A percentile compares a stretch with the other conserved stretches of the same genome.
phyloP scores from a whole-genome alignment of 2,113 vertebrate species.

The Macrotis lagotis region DNA sequence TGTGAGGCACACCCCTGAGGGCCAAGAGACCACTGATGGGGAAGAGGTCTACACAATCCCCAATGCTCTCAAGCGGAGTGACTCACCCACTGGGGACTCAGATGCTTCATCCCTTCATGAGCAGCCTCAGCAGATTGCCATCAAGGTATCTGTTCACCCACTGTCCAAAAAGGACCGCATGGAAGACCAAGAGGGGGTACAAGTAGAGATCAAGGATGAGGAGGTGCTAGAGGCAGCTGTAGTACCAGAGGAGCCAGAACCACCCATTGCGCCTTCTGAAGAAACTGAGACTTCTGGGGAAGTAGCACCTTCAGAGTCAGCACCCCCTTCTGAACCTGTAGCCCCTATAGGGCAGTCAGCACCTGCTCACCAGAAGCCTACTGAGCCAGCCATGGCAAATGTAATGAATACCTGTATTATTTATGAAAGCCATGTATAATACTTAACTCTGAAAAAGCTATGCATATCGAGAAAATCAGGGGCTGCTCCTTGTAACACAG shows the following conservation, averaged over 20 bases:
- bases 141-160: slow-evolving; percentile 95
- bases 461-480: slow-evolving; percentile 88
- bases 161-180: slow-evolving; percentile 81
- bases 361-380: slow-evolving; percentile 62
- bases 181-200: slow-evolving; percentile 83
- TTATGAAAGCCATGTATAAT: slow-evolving; percentile 98
- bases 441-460: slow-evolving; percentile 81
- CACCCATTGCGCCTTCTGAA: slow-evolving; percentile 71
- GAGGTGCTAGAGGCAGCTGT: slow-evolving; percentile 54
- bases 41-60: slow-evolving; percentile 92
- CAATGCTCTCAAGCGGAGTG: slow-evolving; percentile 88
- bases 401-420: slow-evolving; percentile 85
- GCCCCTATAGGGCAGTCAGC: background rate
- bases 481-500: slow-evolving; percentile 83
- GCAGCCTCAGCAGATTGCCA: slow-evolving; percentile 95
- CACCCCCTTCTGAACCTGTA: slow-evolving; percentile 34
- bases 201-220: slow-evolving; percentile 79
- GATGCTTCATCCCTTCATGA: slow-evolving; percentile 94
- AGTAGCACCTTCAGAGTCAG: slow-evolving; percentile 62
- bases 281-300: slow-evolving; percentile 70
- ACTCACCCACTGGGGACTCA: slow-evolving; percentile 91
- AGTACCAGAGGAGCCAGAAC: slow-evolving; percentile 75
- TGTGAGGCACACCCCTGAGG: slow-evolving; percentile 88
- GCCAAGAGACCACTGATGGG: slow-evolving; percentile 81
- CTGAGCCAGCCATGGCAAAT: slow-evolving; percentile 66